Evolutionary conservation across 2,797 vertebrate species (phyloP).

Genomic region (Megalops cyprinoides): DNA sequence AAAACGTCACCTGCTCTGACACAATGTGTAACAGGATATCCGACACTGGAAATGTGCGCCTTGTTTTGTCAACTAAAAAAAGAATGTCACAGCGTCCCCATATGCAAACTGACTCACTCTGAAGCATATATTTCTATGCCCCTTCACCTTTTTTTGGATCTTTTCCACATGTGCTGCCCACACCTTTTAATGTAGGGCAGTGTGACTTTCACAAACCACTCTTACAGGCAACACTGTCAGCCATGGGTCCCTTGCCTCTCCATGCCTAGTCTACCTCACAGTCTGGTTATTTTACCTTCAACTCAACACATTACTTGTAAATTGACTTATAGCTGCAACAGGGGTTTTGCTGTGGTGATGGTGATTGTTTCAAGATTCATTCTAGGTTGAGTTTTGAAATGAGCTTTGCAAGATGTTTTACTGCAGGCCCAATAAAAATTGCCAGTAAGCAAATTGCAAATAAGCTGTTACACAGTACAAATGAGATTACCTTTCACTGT

Average conservation of each 20-base stretch:
- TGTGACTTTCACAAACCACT: no score
- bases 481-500: conserved; percentile 80
- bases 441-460: conserved; percentile 74
- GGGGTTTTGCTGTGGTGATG: conserved; percentile 21
- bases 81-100: conserved; percentile 2
- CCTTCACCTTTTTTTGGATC: neutral
- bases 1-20: conserved; percentile 53
- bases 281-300: conserved; percentile 58
- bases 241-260: conserved; percentile 22
- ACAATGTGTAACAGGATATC: conserved; percentile 75
- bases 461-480: conserved; percentile 83
- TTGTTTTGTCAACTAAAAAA: conserved; percentile 44
- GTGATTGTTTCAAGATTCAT: conserved; percentile 28
- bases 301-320: conserved; percentile 68
- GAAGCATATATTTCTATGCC: neutral
- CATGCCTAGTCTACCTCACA: conserved; percentile 51
- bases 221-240: no score
- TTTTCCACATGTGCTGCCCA: neutral
- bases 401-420: conserved; percentile 8
- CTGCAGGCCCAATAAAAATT: conserved; percentile 40
- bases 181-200: neutral
- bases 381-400: conserved; percentile 23
- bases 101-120: neutral
- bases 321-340: conserved; percentile 71
- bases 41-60: conserved; percentile 62